Conservation (phyloP, 2,113 vertebrate genomes). For the Pachycephala philippinensis region DNA sequence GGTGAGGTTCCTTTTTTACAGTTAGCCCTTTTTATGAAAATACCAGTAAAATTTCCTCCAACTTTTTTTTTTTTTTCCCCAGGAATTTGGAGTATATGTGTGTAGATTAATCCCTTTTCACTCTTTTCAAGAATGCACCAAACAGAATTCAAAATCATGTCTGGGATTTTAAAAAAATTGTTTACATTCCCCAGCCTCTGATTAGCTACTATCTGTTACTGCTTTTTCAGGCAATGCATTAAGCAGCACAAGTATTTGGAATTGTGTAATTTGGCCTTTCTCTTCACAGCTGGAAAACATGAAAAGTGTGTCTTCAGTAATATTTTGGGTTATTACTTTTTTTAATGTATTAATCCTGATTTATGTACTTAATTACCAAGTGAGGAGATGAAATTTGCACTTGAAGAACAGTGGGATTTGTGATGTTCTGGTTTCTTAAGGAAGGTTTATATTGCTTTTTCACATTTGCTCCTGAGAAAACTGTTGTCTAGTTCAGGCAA, state of each 20-base stretch:
- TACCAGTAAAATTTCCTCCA: neutral
- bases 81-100: neutral
- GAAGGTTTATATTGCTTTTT: neutral
- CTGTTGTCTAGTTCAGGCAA: neutral
- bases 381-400: neutral
- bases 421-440: neutral
- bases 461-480: neutral
- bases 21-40: neutral
- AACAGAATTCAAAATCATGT: neutral
- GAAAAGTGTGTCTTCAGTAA: neutral
- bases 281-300: neutral
- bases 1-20: neutral
- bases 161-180: neutral
- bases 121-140: neutral
- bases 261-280: neutral
- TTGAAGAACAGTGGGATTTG: neutral
- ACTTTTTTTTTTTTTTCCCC: too few relatives aligned
- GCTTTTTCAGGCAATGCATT: neutral
- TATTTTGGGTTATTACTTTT: neutral
- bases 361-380: neutral
- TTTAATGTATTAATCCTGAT: neutral
- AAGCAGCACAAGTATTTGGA: neutral
- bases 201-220: neutral
- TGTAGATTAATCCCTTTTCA: neutral
- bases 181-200: rapidly evolving